Evolutionary conservation across 2,797 vertebrate species (phyloP).

Genomic region (Poecilia gillii): DNA sequence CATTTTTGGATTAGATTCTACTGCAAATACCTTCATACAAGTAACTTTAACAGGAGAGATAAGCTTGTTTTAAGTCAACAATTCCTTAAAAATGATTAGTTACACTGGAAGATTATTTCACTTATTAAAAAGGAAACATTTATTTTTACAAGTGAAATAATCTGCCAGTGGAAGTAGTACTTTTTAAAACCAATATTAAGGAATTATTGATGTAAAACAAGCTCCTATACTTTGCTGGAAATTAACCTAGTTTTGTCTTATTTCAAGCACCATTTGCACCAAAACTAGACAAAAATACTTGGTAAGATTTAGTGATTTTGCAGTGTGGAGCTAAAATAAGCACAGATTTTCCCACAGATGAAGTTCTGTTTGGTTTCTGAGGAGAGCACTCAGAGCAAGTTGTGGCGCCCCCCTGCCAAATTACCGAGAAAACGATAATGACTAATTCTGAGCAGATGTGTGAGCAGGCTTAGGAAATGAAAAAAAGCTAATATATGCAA

Average conservation of each 20-base stretch:
- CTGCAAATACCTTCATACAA: too few relatives aligned
- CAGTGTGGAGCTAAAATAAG: constrained; percentile 27
- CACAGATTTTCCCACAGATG: constrained; percentile 2
- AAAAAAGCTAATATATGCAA: constrained; percentile 54
- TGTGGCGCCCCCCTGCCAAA: constrained; percentile 44
- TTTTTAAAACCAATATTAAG: too few relatives aligned
- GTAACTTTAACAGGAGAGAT: background rate
- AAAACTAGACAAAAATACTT: background rate
- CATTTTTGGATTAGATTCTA: too few relatives aligned
- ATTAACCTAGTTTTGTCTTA: too few relatives aligned
- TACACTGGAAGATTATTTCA: background rate
- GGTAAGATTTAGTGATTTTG: background rate
- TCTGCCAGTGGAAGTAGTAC: too few relatives aligned
- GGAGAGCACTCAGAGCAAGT: constrained; percentile 26
- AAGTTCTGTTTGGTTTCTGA: constrained; percentile 25
- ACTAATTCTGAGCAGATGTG: constrained; percentile 63
- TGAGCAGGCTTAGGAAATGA: constrained; percentile 18
- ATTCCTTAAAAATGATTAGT: background rate
- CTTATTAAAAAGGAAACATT: background rate
- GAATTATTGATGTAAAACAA: too few relatives aligned
- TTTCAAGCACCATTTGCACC: too few relatives aligned
- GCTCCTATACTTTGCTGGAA: too few relatives aligned
- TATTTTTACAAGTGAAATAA: too few relatives aligned
- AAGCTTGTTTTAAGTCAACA: background rate
- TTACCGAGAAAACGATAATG: constrained; percentile 45